Percentiles rank a stretch among this genome's conserved stretches.
phyloP scores from a whole-genome alignment of 2,113 vertebrate species.

The Piaya cayana region DNA sequence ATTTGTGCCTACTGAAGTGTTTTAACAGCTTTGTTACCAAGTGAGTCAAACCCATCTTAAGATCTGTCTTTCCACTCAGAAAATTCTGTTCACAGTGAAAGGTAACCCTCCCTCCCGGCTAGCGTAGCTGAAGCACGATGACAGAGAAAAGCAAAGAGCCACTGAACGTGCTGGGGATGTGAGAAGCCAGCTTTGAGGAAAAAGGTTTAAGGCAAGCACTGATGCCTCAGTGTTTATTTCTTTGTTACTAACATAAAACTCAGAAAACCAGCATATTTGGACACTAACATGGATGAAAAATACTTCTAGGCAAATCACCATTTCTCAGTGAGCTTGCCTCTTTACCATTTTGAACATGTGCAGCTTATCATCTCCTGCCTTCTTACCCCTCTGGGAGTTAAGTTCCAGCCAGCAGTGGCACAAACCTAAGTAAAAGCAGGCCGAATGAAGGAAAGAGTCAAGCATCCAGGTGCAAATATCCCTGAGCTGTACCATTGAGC shows the following conservation, averaged over 20 bases:
- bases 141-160: neutral
- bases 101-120: accelerated
- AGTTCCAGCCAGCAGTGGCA: neutral
- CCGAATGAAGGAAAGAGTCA: neutral
- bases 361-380: neutral
- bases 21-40: neutral
- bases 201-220: neutral
- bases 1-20: neutral
- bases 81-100: neutral
- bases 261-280: neutral
- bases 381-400: neutral
- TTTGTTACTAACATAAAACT: neutral
- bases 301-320: neutral
- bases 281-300: neutral
- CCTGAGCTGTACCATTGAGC: neutral
- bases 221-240: neutral
- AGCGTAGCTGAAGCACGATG: neutral
- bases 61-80: neutral
- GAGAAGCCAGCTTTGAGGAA: neutral
- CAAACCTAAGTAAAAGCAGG: neutral
- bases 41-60: neutral
- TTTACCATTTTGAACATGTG: neutral
- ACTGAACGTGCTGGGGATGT: neutral
- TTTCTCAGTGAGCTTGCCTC: neutral
- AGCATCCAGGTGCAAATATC: neutral